phyloP scores from a whole-genome alignment of 2,797 vertebrate species.

The Myotis pilosus region DNA sequence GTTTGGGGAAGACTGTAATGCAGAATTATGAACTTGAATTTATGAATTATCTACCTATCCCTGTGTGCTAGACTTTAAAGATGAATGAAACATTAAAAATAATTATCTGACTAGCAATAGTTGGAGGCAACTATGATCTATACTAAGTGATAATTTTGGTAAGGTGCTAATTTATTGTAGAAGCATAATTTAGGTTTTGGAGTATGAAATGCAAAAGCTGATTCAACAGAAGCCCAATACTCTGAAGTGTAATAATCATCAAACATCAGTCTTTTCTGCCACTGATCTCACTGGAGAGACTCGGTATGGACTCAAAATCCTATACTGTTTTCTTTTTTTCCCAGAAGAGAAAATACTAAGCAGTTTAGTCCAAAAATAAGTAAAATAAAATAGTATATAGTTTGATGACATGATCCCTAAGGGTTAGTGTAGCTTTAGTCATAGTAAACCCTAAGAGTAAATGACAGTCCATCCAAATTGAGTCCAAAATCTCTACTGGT shows the following conservation, averaged over 20 bases:
- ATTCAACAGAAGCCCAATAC: conserved; percentile 40
- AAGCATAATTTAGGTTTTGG: conserved; percentile 62
- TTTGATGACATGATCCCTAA: background rate
- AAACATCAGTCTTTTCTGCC: conserved; percentile 42
- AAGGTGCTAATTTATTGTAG: conserved; percentile 62
- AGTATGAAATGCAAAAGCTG: conserved; percentile 53
- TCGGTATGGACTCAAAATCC: conserved; percentile 41
- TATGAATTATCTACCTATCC: conserved; percentile 7
- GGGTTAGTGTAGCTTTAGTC: background rate
- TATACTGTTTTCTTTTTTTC: background rate
- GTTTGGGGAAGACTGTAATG: background rate
- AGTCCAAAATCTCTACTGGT: background rate
- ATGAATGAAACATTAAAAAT: background rate
- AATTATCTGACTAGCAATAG: conserved; percentile 58
- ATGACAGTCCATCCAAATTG: background rate
- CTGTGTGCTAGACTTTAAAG: conserved; percentile 41
- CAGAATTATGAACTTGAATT: conserved; percentile 29
- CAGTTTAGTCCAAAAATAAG: background rate
- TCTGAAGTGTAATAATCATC: conserved; percentile 54
- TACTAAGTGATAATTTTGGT: conserved; percentile 52
- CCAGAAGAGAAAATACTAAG: background rate
- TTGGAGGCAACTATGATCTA: background rate
- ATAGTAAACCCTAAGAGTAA: background rate
- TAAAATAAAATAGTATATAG: background rate
- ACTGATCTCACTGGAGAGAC: conserved; percentile 22